A percentile compares a stretch with the other conserved stretches of the same genome.
These are phyloP conservation scores for Lepeophtheirus nordmannii DNA, from an alignment of 2,888 invertebrate species.

Conservation along the genomic window DNA sequence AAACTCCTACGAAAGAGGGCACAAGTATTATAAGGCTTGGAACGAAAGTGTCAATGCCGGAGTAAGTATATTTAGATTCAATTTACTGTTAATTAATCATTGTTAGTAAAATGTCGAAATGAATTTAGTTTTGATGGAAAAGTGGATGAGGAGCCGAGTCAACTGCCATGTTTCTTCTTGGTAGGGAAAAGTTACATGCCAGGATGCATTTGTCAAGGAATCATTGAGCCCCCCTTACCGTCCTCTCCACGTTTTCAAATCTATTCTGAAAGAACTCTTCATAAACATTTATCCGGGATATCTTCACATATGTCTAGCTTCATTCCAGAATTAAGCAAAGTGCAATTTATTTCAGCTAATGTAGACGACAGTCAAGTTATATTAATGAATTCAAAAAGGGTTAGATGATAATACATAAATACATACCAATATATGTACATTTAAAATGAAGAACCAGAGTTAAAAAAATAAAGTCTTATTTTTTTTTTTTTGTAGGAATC, in stretches of 20 bases:
- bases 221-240: neutral
- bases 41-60: neutral
- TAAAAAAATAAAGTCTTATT: no score
- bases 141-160: neutral
- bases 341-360: neutral
- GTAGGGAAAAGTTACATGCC: neutral
- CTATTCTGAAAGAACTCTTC: neutral
- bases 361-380: neutral
- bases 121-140: neutral
- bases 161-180: neutral
- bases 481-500: no score
- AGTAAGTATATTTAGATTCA: neutral
- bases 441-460: no score
- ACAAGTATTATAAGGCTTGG: neutral
- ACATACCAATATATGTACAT: no score
- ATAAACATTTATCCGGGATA: neutral
- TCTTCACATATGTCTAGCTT: neutral
- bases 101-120: neutral
- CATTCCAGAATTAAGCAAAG: neutral
- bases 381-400: neutral
- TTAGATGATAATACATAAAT: neutral
- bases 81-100: neutral
- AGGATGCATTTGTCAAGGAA: neutral
- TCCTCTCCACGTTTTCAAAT: neutral
- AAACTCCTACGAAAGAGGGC: neutral